These are phyloP conservation scores for Muscicapa striata DNA, from an alignment of 2,797 vertebrate species.

Conservation along the genomic window DNA sequence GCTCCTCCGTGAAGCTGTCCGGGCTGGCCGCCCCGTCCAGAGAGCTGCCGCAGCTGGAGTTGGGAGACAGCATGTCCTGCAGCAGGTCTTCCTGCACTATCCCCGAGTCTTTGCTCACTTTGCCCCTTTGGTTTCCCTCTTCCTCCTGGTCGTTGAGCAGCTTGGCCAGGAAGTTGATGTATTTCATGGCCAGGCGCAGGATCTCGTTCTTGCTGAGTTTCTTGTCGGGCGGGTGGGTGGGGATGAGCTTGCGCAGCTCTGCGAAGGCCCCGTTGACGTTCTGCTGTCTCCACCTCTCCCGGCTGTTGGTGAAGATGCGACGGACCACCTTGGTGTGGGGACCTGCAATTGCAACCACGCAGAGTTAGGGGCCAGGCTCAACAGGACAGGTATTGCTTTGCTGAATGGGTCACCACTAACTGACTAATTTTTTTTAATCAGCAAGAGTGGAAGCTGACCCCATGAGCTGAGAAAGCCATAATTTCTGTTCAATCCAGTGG, in stretches of 20 bases:
- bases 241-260: constrained; percentile 94
- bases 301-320: constrained; percentile 87
- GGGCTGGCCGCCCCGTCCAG: constrained; percentile 87
- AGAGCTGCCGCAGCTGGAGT: constrained; percentile 86
- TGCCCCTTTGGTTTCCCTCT: constrained; percentile 84
- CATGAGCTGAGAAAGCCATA: neutral
- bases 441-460: neutral
- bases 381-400: neutral
- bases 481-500: neutral
- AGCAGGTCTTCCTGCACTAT: constrained; percentile 82
- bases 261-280: constrained; percentile 92
- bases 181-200: constrained; percentile 89
- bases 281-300: constrained; percentile 92
- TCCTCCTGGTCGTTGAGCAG: constrained; percentile 87
- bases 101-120: constrained; percentile 80
- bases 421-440: neutral
- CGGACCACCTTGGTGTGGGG: constrained; percentile 84
- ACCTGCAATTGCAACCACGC: constrained; percentile 66
- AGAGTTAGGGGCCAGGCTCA: neutral
- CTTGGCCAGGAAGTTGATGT: constrained; percentile 91
- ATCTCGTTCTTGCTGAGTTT: constrained; percentile 97
- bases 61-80: constrained; percentile 84
- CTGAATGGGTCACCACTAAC: rapidly evolving
- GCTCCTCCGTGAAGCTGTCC: constrained; percentile 92
- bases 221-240: constrained; percentile 96